Conservation (phyloP, 2,888 invertebrate species). For the Stenotaenia linearis region DNA sequence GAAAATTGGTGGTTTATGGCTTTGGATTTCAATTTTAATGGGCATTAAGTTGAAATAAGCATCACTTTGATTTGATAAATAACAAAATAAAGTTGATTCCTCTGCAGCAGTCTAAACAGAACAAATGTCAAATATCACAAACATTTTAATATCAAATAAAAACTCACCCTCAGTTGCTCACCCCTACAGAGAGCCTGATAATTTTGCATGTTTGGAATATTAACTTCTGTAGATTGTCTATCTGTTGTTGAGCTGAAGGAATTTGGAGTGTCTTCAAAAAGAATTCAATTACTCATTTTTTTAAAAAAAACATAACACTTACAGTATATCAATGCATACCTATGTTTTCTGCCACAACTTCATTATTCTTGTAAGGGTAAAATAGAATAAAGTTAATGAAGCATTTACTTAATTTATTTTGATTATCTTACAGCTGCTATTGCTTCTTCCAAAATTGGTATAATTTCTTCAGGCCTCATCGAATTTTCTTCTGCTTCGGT, state of each 20-base stretch:
- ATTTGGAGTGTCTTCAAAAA: background rate
- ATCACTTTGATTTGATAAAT: constrained; percentile 38
- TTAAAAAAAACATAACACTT: no score
- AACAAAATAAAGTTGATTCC: constrained; percentile 41
- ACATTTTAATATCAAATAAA: background rate
- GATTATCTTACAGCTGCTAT: background rate
- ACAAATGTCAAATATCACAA: no score
- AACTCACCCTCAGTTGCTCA: constrained; percentile 30
- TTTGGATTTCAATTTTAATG: constrained; percentile 42
- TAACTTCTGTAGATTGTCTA: background rate
- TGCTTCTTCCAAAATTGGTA: background rate
- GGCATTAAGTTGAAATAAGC: constrained; percentile 41
- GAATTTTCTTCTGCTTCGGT: constrained; percentile 42
- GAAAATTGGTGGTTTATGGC: constrained; percentile 40
- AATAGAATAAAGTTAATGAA: background rate
- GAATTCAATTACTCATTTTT: no score
- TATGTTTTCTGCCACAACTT: background rate
- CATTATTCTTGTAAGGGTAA: background rate
- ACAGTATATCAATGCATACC: background rate
- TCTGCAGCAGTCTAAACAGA: constrained; percentile 8
- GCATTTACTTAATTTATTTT: background rate
- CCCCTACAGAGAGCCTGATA: constrained; percentile 35
- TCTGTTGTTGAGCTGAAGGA: background rate
- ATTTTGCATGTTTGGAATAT: background rate
- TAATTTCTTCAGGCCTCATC: background rate